These are phyloP conservation scores for Salvelinus namaycush DNA, from an alignment of 2,113 vertebrate genomes.

Conservation along the genomic window DNA sequence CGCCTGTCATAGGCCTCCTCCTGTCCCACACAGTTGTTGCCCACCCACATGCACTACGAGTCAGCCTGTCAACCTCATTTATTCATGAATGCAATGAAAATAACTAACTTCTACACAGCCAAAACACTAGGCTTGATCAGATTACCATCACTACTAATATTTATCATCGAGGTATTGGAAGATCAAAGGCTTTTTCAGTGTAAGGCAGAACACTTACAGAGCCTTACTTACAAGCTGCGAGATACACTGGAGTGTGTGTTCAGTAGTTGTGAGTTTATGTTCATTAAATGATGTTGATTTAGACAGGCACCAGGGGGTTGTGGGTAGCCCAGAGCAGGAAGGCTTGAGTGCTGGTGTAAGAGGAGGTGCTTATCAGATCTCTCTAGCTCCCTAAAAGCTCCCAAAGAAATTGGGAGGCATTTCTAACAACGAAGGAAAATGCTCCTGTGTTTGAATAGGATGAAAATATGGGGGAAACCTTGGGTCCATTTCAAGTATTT, in stretches of 20 bases:
- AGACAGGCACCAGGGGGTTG: slow-evolving; percentile 26
- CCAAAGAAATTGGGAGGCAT: background rate
- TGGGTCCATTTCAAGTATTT: slow-evolving; percentile 51
- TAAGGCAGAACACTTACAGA: slow-evolving; percentile 22
- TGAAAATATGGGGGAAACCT: background rate
- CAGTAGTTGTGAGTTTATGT: slow-evolving; percentile 20
- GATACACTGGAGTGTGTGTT: slow-evolving; percentile 12
- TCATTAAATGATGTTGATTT: slow-evolving; percentile 46
- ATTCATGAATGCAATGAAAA: slow-evolving; percentile 55
- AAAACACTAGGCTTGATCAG: slow-evolving; percentile 49
- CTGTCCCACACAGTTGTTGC: slow-evolving; percentile 17
- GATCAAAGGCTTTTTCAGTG: slow-evolving; percentile 43
- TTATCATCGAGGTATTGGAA: slow-evolving; percentile 23
- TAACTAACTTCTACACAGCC: slow-evolving; percentile 43
- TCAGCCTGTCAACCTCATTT: slow-evolving; percentile 29
- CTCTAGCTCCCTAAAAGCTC: background rate
- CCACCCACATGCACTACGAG: slow-evolving; percentile 20
- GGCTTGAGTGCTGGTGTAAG: background rate
- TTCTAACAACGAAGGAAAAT: no score
- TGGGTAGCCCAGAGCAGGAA: background rate
- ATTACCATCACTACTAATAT: slow-evolving; percentile 55
- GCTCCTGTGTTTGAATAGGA: background rate
- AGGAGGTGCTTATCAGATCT: background rate
- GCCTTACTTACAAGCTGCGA: background rate
- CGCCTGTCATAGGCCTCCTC: slow-evolving; percentile 26